Evolutionary conservation across 2,797 vertebrate species (phyloP).

Genomic region (Psittacula derbiana): DNA sequence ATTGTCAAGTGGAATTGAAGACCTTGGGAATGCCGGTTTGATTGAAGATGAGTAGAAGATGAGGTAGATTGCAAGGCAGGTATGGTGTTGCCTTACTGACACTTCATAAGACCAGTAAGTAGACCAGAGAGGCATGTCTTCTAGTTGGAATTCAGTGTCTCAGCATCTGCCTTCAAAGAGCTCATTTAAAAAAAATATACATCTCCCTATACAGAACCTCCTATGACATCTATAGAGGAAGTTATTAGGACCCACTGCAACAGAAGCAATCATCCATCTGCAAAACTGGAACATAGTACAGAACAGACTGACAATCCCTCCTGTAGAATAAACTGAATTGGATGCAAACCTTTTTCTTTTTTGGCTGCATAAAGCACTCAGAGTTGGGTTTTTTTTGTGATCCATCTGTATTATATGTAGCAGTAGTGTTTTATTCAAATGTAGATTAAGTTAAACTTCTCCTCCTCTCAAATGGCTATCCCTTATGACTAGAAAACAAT

Average conservation of each 20-base stretch:
- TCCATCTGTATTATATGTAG: neutral
- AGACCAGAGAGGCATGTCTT: neutral
- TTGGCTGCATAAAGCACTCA: neutral
- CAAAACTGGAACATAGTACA: neutral
- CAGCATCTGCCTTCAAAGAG: neutral
- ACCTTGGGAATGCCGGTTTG: accelerated
- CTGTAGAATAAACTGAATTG: neutral
- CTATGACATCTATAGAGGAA: neutral
- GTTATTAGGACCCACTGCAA: neutral
- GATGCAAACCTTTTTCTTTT: neutral
- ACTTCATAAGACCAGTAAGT: neutral
- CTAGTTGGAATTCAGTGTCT: neutral
- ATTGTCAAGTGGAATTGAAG: neutral
- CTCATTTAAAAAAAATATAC: accelerated
- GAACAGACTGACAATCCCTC: neutral
- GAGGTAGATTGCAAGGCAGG: neutral
- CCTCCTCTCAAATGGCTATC: neutral
- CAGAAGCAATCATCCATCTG: neutral
- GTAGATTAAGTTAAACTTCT: constrained; percentile 13
- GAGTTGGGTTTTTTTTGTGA: neutral
- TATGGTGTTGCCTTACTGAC: neutral
- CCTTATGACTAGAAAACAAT: neutral
- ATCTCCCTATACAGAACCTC: neutral
- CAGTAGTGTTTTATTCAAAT: neutral
- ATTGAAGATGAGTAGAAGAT: neutral